Conservation (phyloP, 2,797 vertebrate species). For the Oryzias dopingdopingensis region DNA sequence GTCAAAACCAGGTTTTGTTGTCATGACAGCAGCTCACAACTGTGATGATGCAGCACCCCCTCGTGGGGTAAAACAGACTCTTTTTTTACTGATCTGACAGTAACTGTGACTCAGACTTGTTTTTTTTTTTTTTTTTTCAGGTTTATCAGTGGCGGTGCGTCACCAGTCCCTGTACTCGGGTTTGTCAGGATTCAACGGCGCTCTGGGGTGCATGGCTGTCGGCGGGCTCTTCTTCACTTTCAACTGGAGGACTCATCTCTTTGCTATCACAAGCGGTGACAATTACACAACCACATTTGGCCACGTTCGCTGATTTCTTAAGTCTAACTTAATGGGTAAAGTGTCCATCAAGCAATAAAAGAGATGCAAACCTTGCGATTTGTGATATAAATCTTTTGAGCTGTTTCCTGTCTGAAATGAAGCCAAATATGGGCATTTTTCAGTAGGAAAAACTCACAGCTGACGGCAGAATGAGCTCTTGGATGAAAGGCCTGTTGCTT, state of each 20-base stretch:
- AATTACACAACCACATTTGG: background rate
- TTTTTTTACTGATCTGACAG: accelerated
- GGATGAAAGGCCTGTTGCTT: constrained; percentile 1
- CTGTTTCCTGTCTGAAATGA: too few relatives aligned
- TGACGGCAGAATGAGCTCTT: background rate
- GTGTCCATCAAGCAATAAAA: too few relatives aligned
- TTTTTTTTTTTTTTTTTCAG: constrained; percentile 47
- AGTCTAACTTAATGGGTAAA: too few relatives aligned
- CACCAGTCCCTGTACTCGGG: constrained; percentile 69
- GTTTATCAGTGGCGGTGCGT: constrained; percentile 71
- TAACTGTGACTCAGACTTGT: background rate
- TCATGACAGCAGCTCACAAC: too few relatives aligned
- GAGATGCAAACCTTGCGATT: too few relatives aligned
- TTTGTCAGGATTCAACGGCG: constrained; percentile 74
- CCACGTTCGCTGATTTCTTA: too few relatives aligned
- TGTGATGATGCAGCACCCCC: too few relatives aligned
- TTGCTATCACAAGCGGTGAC: constrained; percentile 73
- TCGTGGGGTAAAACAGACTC: too few relatives aligned
- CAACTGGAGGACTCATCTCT: constrained; percentile 73
- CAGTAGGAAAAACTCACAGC: too few relatives aligned
- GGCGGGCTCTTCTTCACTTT: constrained; percentile 74
- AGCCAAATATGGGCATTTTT: too few relatives aligned
- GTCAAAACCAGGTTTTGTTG: too few relatives aligned
- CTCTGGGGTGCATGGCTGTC: constrained; percentile 75
- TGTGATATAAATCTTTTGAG: too few relatives aligned